A percentile compares a stretch with the other conserved stretches of the same genome.
These are phyloP conservation scores for Bufo gargarizans DNA, from an alignment of 2,113 vertebrate genomes.

Conservation along the genomic window DNA sequence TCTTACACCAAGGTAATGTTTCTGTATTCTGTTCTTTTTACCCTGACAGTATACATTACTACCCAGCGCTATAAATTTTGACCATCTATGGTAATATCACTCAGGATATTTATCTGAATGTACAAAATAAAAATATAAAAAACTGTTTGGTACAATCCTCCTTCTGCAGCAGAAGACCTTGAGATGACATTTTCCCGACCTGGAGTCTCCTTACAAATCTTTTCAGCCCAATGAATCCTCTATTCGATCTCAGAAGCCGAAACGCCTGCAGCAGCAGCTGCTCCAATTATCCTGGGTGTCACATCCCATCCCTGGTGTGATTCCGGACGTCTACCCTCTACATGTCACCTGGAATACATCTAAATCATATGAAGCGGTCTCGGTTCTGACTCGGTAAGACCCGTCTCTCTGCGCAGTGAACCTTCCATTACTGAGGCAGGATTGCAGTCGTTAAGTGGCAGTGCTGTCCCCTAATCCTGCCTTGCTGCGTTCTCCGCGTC, in stretches of 20 bases:
- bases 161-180: neutral
- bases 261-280: neutral
- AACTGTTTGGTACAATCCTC: neutral
- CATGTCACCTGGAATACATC: constrained; percentile 1
- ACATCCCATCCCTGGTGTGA: neutral
- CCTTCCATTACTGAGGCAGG: neutral
- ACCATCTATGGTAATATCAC: neutral
- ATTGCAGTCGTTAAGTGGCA: neutral
- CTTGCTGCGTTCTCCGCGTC: neutral
- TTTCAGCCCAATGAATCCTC: constrained; percentile 16
- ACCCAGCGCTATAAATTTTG: neutral
- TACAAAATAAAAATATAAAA: neutral
- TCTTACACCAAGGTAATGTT: neutral
- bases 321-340: neutral
- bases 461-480: constrained; percentile 13
- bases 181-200: neutral
- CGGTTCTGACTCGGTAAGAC: neutral
- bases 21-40: neutral
- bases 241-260: constrained; percentile 7
- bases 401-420: neutral
- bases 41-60: neutral
- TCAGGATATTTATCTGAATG: neutral
- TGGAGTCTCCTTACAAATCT: neutral
- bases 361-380: constrained; percentile 3
- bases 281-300: neutral